A percentile compares a stretch with the other conserved stretches of the same genome.
Evolutionary conservation across 2,888 invertebrate genomes (phyloP).

Genomic region (Bombylius major): DNA sequence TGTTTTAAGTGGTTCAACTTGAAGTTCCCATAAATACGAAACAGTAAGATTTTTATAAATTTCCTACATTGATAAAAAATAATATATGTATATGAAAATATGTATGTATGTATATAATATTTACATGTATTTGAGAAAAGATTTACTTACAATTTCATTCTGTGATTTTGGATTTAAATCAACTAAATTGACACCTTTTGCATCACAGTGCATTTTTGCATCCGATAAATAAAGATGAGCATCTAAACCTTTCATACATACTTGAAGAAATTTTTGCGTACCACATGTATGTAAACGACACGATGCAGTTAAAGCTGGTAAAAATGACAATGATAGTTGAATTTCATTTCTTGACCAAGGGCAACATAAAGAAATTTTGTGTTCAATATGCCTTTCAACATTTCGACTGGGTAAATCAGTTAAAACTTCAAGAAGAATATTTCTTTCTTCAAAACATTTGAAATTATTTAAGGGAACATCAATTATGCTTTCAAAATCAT

Average conservation of each 20-base stretch:
- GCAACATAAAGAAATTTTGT: constrained; percentile 64
- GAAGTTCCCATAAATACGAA: constrained; percentile 75
- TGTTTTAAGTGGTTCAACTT: constrained; percentile 47
- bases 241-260: constrained; percentile 51
- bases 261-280: constrained; percentile 73
- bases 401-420: constrained; percentile 63
- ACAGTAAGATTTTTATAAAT: constrained; percentile 63
- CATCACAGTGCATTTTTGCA: constrained; percentile 44
- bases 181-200: constrained; percentile 46
- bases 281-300: constrained; percentile 76
- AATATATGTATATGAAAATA: not conserved
- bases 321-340: constrained; percentile 65
- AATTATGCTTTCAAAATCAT: constrained; percentile 30
- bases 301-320: constrained; percentile 66
- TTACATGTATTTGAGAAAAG: not conserved
- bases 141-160: constrained; percentile 41
- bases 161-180: constrained; percentile 53
- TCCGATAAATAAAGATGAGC: constrained; percentile 40
- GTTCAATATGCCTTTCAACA: constrained; percentile 56
- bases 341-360: constrained; percentile 65
- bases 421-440: constrained; percentile 51
- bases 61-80: constrained; percentile 35
- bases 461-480: constrained; percentile 44
- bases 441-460: constrained; percentile 51
- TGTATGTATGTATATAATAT: too few relatives aligned